Evolutionary conservation across 2,888 invertebrate genomes (phyloP).

Genomic region (Clusia tigrina): DNA sequence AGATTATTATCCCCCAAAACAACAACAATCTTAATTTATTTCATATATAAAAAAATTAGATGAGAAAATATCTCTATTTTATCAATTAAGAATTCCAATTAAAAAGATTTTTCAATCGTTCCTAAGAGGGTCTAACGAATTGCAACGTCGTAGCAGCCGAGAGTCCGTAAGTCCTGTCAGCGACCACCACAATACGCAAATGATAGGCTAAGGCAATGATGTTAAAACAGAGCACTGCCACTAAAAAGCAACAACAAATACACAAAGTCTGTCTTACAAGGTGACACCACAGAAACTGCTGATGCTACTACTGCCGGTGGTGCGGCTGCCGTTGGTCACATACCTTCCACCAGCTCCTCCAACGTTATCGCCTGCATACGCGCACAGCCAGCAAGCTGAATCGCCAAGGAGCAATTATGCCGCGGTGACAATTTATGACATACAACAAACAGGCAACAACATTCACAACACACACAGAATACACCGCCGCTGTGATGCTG

Average conservation of each 20-base stretch:
- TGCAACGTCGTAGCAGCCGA: too few species aligned
- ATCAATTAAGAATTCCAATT: too few species aligned
- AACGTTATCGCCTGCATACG: constrained; percentile 50
- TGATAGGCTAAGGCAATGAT: not conserved
- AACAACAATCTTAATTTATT: too few species aligned
- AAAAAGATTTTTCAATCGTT: too few species aligned
- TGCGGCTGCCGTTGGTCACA: not conserved
- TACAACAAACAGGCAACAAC: constrained; percentile 43
- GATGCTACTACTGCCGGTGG: constrained; percentile 12
- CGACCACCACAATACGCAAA: constrained; percentile 7
- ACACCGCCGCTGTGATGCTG: not conserved
- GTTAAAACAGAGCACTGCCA: not conserved
- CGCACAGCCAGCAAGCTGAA: not conserved
- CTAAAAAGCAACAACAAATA: not conserved
- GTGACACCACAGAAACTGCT: constrained; percentile 19
- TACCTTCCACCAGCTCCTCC: constrained; percentile 14
- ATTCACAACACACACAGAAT: constrained; percentile 4
- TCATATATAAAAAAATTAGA: too few species aligned
- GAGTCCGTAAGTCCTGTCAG: too few species aligned
- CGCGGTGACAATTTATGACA: constrained; percentile 58
- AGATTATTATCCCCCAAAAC: too few species aligned
- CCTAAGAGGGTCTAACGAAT: too few species aligned
- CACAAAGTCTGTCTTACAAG: not conserved
- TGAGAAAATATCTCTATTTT: too few species aligned
- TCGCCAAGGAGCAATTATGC: constrained; percentile 41